Evolutionary conservation across 2,888 invertebrate species (phyloP).

Genomic region (Alviniconcha strummeri): DNA sequence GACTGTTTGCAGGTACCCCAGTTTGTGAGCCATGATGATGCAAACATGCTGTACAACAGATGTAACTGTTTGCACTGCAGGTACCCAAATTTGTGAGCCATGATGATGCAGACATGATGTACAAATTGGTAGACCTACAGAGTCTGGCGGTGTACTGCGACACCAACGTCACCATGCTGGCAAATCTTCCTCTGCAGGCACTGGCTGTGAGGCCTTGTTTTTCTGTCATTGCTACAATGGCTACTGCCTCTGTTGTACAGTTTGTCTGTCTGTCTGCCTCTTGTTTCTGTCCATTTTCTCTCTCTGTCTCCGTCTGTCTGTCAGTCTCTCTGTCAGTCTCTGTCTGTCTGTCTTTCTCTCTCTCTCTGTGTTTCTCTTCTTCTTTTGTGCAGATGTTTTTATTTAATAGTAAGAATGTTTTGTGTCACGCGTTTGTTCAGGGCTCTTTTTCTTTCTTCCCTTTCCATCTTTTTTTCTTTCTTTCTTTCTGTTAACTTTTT

Average conservation of each 20-base stretch:
- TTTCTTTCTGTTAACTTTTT: no score
- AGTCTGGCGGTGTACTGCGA: conserved; percentile 95
- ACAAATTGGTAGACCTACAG: conserved; percentile 92
- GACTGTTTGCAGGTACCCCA: neutral
- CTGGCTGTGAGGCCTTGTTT: conserved; percentile 78
- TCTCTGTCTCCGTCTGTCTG: neutral
- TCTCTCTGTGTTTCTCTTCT: neutral
- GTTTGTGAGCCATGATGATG: neutral
- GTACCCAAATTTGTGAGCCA: conserved; percentile 25
- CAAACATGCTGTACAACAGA: no score
- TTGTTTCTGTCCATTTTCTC: neutral
- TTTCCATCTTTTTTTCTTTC: no score
- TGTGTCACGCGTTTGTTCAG: neutral
- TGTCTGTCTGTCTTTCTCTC: neutral
- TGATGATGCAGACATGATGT: conserved; percentile 73
- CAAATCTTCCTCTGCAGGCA: conserved; percentile 81
- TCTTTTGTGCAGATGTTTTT: neutral
- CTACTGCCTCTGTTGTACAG: no score
- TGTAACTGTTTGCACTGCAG: neutral
- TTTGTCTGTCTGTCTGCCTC: neutral
- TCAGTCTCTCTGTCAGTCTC: neutral
- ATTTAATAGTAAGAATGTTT: neutral
- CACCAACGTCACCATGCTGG: conserved; percentile 81
- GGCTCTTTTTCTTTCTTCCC: no score
- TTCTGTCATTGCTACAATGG: neutral